Evolutionary conservation across 2,888 invertebrate species (phyloP).

Genomic region (Desoria tigrina): DNA sequence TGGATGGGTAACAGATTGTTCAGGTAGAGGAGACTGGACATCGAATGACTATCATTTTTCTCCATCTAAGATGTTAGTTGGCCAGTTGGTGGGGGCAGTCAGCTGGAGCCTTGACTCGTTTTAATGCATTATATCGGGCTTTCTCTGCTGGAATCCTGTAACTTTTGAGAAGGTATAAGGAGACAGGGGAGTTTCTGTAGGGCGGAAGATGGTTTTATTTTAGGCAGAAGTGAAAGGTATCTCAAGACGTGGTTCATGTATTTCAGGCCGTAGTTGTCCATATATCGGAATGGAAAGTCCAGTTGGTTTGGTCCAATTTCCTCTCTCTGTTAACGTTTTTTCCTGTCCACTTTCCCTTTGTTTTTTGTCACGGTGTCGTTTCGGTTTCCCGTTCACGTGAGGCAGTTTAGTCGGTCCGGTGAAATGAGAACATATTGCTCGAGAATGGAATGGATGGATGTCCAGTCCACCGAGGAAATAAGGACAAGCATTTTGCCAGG

Average conservation of each 20-base stretch:
- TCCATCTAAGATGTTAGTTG: constrained; percentile 48
- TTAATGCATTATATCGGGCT: too few species aligned
- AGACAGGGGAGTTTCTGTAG: neutral
- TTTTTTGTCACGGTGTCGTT: constrained; percentile 40
- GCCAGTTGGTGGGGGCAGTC: neutral
- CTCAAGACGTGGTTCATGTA: neutral
- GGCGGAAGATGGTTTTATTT: constrained; percentile 7
- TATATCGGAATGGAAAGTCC: neutral
- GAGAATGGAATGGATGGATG: constrained; percentile 48
- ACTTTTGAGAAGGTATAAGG: too few species aligned
- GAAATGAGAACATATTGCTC: constrained; percentile 54
- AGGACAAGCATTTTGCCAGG: too few species aligned
- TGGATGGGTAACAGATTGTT: constrained; percentile 54
- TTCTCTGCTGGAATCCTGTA: too few species aligned
- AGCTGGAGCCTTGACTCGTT: neutral
- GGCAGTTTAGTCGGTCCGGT: constrained; percentile 50
- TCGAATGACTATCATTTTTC: constrained; percentile 54
- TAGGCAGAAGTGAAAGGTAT: constrained; percentile 9
- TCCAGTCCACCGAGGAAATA: constrained; percentile 23
- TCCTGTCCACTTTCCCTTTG: constrained; percentile 27
- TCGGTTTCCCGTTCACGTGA: constrained; percentile 51
- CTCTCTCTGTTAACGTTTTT: neutral
- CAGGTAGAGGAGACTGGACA: constrained; percentile 53
- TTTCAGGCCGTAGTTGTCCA: neutral
- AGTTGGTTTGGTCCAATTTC: constrained; percentile 13